Evolutionary conservation across 2,113 vertebrate genomes (phyloP).

Genomic region (Actenoides hombroni): DNA sequence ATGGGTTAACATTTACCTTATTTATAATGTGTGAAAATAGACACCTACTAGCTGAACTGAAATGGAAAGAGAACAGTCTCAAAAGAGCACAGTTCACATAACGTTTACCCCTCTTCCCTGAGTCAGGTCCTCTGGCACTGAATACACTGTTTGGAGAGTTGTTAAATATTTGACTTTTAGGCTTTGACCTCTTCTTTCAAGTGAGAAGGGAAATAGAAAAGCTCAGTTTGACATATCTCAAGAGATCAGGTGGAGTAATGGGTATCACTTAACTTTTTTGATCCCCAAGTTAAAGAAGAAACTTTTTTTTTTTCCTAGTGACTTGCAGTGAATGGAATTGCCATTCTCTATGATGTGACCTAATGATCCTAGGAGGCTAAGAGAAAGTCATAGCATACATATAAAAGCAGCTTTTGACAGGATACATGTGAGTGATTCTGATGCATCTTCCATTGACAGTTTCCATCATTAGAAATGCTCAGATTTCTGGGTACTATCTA

Average conservation of each 20-base stretch:
- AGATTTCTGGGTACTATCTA: background rate
- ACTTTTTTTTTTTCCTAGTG: background rate
- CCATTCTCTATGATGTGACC: background rate
- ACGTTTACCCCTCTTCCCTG: background rate
- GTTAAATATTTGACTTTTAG: constrained; percentile 22
- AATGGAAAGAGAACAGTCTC: background rate
- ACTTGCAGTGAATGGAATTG: background rate
- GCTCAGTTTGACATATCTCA: background rate
- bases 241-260: background rate
- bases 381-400: background rate
- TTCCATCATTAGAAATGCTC: background rate
- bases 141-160: background rate
- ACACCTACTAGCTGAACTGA: background rate
- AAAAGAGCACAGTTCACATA: background rate
- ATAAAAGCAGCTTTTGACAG: background rate
- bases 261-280: background rate
- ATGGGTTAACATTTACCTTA: background rate
- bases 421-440: background rate
- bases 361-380: background rate
- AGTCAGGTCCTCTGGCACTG: background rate
- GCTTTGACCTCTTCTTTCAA: constrained; percentile 17
- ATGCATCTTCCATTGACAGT: background rate
- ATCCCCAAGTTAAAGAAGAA: background rate
- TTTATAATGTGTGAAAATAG: background rate
- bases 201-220: background rate